Percentiles rank a stretch among this genome's conserved stretches.
These are phyloP conservation scores for Ctenopoma multispine DNA, from an alignment of 2,797 vertebrate species.

Conservation along the genomic window DNA sequence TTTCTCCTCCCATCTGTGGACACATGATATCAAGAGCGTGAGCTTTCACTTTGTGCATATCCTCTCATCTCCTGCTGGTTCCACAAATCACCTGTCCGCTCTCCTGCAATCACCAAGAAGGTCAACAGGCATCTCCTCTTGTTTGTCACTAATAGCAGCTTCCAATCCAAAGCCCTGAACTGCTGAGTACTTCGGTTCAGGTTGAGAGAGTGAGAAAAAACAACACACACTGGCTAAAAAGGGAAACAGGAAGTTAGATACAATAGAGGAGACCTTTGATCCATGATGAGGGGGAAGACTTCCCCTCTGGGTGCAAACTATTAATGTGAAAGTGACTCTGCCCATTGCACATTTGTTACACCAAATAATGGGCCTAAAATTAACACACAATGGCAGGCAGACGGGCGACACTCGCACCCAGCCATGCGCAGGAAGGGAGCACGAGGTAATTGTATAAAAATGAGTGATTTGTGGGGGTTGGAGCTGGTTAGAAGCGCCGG, in stretches of 20 bases:
- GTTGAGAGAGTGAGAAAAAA: conserved; percentile 81
- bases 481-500: conserved; percentile 73
- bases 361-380: conserved; percentile 93
- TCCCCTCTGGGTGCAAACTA: conserved; percentile 84
- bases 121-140: conserved; percentile 79
- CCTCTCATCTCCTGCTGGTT: conserved; percentile 33
- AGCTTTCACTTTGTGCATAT: conserved; percentile 60
- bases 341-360: conserved; percentile 85
- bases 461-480: conserved; percentile 84
- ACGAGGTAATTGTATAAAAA: conserved; percentile 86
- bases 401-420: conserved; percentile 83
- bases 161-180: conserved; percentile 50
- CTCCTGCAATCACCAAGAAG: conserved; percentile 35
- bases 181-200: conserved; percentile 36
- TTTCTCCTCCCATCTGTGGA: conserved; percentile 53
- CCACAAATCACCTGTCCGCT: conserved; percentile 62
- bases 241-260: conserved; percentile 91
- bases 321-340: conserved; percentile 90
- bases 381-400: conserved; percentile 95
- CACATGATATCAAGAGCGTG: conserved; percentile 54
- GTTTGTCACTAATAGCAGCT: conserved; percentile 71
- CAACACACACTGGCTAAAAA: conserved; percentile 89
- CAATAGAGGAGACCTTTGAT: conserved; percentile 97
- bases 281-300: conserved; percentile 86
- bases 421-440: conserved; percentile 86